Evolutionary conservation across 2,888 invertebrate genomes (phyloP), one percentile per base, ranked within the genome.

Genomic region (Ophion obscuratus): DNA sequence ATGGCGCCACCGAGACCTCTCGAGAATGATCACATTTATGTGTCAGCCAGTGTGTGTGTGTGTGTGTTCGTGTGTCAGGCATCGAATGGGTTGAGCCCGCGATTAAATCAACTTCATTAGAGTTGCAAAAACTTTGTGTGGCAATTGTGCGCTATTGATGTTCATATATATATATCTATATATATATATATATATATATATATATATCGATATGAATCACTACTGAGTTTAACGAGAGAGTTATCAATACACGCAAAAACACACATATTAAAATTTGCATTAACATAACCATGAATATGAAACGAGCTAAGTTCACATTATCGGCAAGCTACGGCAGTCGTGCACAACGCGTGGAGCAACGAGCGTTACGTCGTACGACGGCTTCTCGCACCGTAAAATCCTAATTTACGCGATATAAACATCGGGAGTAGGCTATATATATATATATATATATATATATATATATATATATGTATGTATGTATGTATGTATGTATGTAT

Each of bases 261-360:
- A 83, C 78, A 80, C 68, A 83, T 85, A 88, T 89, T 86, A 85
- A 88, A 88, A 62, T 53, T 66, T 64, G 74, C 86, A 87, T 90
- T 88, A 90, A 89, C 88, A 88, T 87, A 88, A 68, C 81, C 81
- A 89, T 89, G 90, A 89, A 90, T 88, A 89, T 87, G 85, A 87
- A 88, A 88, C 83, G 87, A 84, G 66, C 76, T 80, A 83, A 83
- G 85, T 85, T 82, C 82, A 83, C 75, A 67, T 78, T 75, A 71
- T 40, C 59, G 40, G 36, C 44, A 11, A 64, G 40, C 27, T 7
- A 76, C 71, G 24, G 11, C 66, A 53, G 62, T 61, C 67, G 73
- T 68, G 62, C 44, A 44, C 27, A 53, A 31, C 36, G 31, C 44
- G 40, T 62, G 24, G 40, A 20, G 73, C 47, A 53, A 61, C 47